Evolutionary conservation across 2,888 invertebrate genomes (phyloP).

Genomic region (Herminia tarsipennalis): DNA sequence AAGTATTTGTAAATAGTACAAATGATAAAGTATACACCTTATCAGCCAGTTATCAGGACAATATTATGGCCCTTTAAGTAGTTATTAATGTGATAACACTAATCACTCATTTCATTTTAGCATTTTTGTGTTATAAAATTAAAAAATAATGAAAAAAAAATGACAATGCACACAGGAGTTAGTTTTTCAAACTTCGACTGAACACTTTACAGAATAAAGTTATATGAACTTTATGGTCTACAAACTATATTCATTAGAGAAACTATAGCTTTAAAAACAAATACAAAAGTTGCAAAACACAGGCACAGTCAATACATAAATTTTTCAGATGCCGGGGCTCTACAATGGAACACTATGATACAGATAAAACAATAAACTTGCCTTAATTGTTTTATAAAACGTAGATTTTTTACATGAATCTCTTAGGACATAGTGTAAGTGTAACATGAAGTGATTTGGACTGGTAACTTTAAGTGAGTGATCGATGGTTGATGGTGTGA

Average conservation of each 20-base stretch:
- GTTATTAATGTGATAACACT: slow-evolving; percentile 15
- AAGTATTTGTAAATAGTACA: slow-evolving; percentile 31
- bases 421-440: slow-evolving; percentile 56
- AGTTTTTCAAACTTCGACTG: not conserved
- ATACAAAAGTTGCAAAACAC: slow-evolving; percentile 2
- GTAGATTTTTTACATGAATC: slow-evolving; percentile 61
- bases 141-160: not conserved
- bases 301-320: slow-evolving; percentile 18
- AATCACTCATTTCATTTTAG: slow-evolving; percentile 5
- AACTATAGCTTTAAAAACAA: too few relatives aligned
- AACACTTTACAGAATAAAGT: too few relatives aligned
- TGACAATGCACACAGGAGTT: not conserved
- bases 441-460: slow-evolving; percentile 56
- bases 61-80: slow-evolving; percentile 14
- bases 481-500: slow-evolving; percentile 48
- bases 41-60: slow-evolving; percentile 23
- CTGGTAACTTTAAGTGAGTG: slow-evolving; percentile 37
- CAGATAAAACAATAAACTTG: slow-evolving; percentile 46
- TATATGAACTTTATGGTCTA: too few relatives aligned
- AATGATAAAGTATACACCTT: slow-evolving; percentile 14
- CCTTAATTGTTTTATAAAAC: slow-evolving; percentile 52
- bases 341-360: slow-evolving; percentile 37
- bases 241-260: too few relatives aligned
- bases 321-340: slow-evolving; percentile 35
- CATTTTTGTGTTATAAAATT: not conserved